Evolutionary conservation across 2,113 vertebrate genomes (phyloP).

Genomic region (Heterotilapia buettikoferi): DNA sequence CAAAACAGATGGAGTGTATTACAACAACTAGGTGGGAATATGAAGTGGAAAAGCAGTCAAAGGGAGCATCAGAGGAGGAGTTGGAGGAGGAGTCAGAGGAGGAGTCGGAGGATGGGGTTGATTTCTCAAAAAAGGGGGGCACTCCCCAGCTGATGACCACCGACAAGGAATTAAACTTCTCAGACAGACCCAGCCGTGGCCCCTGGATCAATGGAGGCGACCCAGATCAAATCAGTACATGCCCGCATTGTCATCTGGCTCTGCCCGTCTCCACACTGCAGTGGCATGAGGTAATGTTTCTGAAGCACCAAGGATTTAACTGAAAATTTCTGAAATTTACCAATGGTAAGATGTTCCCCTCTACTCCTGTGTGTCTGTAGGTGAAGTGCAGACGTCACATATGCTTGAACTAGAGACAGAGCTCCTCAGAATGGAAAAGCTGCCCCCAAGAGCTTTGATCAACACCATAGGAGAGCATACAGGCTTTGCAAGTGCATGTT

Average conservation of each 20-base stretch:
- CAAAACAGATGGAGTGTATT: slow-evolving; percentile 14
- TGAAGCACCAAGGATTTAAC: not conserved
- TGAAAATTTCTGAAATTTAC: not conserved
- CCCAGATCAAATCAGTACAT: slow-evolving; percentile 46
- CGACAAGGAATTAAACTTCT: not conserved
- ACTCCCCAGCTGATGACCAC: not conserved
- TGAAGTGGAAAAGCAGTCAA: not conserved
- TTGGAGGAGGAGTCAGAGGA: not conserved
- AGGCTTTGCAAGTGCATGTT: not conserved
- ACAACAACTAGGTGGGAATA: accelerated
- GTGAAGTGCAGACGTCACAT: slow-evolving; percentile 25
- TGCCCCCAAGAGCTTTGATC: not conserved
- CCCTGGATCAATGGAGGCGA: not conserved
- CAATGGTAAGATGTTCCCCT: accelerated
- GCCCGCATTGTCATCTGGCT: slow-evolving; percentile 66
- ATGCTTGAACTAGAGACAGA: not conserved
- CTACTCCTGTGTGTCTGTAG: slow-evolving; percentile 21
- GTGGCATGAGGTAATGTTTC: slow-evolving; percentile 61
- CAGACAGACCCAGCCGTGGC: not conserved
- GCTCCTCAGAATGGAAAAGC: slow-evolving; percentile 12
- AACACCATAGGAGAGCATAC: not conserved
- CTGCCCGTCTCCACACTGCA: slow-evolving; percentile 51
- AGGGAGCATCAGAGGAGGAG: not conserved
- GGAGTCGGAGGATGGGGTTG: not conserved
- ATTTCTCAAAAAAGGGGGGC: not conserved